Conservation (phyloP, 1,140 invertebrate genomes). For the Radopholus similis region DNA sequence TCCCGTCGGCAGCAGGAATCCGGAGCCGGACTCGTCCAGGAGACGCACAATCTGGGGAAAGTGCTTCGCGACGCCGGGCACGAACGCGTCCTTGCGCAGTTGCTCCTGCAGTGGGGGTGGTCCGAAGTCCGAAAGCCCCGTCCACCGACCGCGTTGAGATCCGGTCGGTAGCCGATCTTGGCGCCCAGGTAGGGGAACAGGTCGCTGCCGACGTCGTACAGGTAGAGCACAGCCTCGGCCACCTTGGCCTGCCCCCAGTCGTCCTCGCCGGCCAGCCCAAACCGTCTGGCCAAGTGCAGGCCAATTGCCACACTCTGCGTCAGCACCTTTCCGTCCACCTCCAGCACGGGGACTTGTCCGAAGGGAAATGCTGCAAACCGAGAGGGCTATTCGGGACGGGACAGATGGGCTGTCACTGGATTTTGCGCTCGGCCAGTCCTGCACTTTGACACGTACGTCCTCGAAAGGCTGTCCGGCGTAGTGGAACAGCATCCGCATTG, state of each 20-base stretch:
- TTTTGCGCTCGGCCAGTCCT: slow-evolving; percentile 21
- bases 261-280: slow-evolving; percentile 34
- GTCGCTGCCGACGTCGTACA: slow-evolving; percentile 10
- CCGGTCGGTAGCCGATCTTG: slow-evolving; percentile 1
- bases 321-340: slow-evolving; percentile 57
- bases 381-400: too few relatives aligned
- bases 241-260: slow-evolving; percentile 37
- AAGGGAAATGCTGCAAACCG: slow-evolving; percentile 49
- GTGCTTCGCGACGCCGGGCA: slow-evolving; percentile 10
- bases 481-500: slow-evolving; percentile 25
- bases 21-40: slow-evolving; percentile 27
- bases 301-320: slow-evolving; percentile 50
- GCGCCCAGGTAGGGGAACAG: slow-evolving; percentile 6
- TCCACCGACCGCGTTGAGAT: not conserved
- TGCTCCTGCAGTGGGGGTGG: not conserved
- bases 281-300: slow-evolving; percentile 54
- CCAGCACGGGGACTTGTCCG: slow-evolving; percentile 57
- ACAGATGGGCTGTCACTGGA: not conserved
- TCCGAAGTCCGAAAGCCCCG: too few relatives aligned
- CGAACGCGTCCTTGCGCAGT: slow-evolving; percentile 22
- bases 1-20: slow-evolving; percentile 26
- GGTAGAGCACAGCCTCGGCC: not conserved
- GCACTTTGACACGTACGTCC: slow-evolving; percentile 17
- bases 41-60: slow-evolving; percentile 23
- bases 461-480: slow-evolving; percentile 30